Conservation (phyloP, 1,140 invertebrate genomes). For the Formica selysi region DNA sequence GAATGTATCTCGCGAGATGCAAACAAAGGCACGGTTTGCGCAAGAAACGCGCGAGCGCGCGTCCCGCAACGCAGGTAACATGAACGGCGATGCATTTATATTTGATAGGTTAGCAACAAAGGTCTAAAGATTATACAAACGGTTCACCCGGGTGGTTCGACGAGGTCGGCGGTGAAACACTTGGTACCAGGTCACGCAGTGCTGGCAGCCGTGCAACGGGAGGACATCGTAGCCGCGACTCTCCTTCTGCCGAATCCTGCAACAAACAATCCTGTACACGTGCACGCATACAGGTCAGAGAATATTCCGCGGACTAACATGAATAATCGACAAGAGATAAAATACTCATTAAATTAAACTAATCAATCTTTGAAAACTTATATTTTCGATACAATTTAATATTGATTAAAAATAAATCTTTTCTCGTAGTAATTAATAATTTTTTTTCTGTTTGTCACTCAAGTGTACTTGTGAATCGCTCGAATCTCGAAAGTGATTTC, state of each 20-base stretch:
- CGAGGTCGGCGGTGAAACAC: constrained; percentile 93
- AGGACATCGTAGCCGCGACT: constrained; percentile 96
- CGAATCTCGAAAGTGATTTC: not conserved
- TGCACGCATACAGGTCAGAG: constrained; percentile 94
- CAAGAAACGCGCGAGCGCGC: constrained; percentile 9
- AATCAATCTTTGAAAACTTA: not conserved
- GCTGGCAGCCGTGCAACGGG: constrained; percentile 94
- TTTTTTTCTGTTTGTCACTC: not conserved
- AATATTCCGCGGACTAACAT: not conserved
- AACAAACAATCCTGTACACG: constrained; percentile 94
- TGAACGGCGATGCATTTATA: constrained; percentile 53
- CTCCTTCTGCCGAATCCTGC: constrained; percentile 96
- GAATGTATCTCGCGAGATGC: constrained; percentile 15
- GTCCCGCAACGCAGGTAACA: constrained; percentile 17
- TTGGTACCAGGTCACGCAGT: constrained; percentile 97
- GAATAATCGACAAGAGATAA: not conserved
- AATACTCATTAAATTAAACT: not conserved
- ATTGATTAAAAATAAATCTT: not conserved
- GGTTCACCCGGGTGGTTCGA: constrained; percentile 87
- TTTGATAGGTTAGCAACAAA: constrained; percentile 93
- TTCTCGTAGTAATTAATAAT: not conserved
- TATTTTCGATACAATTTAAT: not conserved
- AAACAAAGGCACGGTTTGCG: constrained; percentile 31
- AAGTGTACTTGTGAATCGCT: no score
- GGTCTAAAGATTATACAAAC: constrained; percentile 97